Evolutionary conservation across 2,888 invertebrate species (phyloP).

Genomic region (Oscheius sp.): DNA sequence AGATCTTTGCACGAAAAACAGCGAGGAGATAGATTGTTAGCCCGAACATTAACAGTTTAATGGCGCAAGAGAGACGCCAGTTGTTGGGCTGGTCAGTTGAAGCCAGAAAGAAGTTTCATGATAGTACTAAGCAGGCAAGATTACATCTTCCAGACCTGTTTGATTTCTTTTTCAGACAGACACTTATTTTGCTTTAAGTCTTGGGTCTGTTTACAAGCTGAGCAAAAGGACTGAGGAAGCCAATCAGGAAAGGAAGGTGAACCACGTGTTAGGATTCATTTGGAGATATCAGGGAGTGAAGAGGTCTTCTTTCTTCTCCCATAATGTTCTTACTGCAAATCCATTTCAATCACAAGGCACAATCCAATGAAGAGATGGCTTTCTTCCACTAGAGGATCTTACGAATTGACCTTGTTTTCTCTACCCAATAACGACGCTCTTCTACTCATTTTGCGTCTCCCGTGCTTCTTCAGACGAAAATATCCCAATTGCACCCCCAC

Average conservation of each 20-base stretch:
- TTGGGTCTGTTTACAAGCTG: too few species aligned
- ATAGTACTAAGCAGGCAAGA: not conserved
- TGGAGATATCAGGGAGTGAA: too few species aligned
- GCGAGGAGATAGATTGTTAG: too few species aligned
- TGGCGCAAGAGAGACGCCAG: not conserved
- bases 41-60: not conserved
- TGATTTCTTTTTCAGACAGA: too few species aligned
- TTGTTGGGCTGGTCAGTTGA: not conserved
- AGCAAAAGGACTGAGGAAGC: too few species aligned
- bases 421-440: conserved; percentile 21
- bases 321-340: too few species aligned
- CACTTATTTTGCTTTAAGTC: too few species aligned
- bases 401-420: conserved; percentile 14
- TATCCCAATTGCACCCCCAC: conserved; percentile 16
- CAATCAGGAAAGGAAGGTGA: too few species aligned
- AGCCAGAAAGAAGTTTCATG: not conserved
- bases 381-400: not conserved
- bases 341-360: too few species aligned
- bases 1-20: not conserved
- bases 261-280: too few species aligned
- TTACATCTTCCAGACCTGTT: too few species aligned
- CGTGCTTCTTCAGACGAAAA: conserved; percentile 20
- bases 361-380: not conserved
- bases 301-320: too few species aligned
- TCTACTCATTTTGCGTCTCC: conserved; percentile 23